phyloP scores from a whole-genome alignment of 2,113 vertebrate genomes.

The Lampris megalopsis region DNA sequence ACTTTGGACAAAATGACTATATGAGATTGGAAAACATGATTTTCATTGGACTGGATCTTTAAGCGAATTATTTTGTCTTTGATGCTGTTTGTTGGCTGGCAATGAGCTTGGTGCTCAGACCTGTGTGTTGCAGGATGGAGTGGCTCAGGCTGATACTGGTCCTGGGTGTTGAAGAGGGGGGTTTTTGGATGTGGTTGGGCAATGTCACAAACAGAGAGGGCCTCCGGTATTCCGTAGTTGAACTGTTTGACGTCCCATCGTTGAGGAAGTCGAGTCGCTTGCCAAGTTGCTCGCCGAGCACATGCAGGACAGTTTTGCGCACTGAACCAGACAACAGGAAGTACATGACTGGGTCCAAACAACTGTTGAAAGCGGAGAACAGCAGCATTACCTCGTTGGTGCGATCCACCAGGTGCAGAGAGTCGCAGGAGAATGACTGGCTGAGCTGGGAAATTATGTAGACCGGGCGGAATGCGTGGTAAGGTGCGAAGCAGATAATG shows the following conservation, averaged over 20 bases:
- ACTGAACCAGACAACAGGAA: conserved; percentile 90
- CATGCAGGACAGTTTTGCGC: conserved; percentile 82
- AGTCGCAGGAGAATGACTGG: conserved; percentile 34
- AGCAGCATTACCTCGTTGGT: conserved; percentile 90
- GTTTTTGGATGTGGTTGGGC: neutral
- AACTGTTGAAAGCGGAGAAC: conserved; percentile 93
- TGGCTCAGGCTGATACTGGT: conserved; percentile 51
- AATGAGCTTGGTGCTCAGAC: neutral
- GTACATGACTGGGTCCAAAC: conserved; percentile 94
- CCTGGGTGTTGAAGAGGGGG: conserved; percentile 30
- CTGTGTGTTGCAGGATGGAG: conserved; percentile 11
- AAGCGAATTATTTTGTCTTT: no score
- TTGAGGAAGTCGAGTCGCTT: conserved; percentile 52
- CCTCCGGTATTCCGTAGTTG: conserved; percentile 79
- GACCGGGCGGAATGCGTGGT: conserved; percentile 87
- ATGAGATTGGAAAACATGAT: no score
- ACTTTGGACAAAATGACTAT: no score
- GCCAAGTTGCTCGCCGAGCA: conserved; percentile 71
- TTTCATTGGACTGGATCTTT: no score
- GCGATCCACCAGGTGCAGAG: conserved; percentile 77
- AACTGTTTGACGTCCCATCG: conserved; percentile 82
- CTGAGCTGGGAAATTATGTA: conserved; percentile 87
- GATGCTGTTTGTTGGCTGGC: neutral
- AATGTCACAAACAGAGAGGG: neutral
- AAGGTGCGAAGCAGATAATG: conserved; percentile 91